Evolutionary conservation across 2,113 vertebrate species (phyloP).

Genomic region (Scomber colias): DNA sequence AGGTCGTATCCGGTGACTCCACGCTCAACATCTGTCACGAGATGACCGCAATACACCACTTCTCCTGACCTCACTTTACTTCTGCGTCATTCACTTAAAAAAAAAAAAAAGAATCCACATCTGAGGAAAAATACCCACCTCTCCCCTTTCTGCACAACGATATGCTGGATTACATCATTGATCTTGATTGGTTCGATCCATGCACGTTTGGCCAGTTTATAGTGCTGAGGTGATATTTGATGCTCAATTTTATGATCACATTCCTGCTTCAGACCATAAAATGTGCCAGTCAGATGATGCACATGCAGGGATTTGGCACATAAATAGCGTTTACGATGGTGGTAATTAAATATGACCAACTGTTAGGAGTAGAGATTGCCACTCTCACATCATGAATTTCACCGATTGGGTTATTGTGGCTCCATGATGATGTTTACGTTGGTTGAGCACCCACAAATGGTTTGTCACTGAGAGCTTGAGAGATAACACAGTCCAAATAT

Average conservation of each 20-base stretch:
- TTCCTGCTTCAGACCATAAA: conserved; percentile 46
- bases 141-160: background rate
- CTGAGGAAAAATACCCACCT: background rate
- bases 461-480: conserved; percentile 30
- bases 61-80: background rate
- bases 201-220: background rate
- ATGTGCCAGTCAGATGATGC: background rate
- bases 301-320: conserved; percentile 5
- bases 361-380: conserved; percentile 19
- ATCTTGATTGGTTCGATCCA: background rate
- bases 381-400: background rate
- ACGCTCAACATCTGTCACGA: too few relatives aligned
- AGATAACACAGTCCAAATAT: conserved; percentile 63
- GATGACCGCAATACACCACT: background rate
- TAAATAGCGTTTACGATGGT: conserved; percentile 40
- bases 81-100: background rate
- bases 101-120: background rate
- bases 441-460: conserved; percentile 35
- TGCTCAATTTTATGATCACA: conserved; percentile 35
- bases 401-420: conserved; percentile 10
- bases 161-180: background rate
- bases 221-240: background rate
- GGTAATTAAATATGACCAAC: conserved; percentile 29
- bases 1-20: background rate
- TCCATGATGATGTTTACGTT: conserved; percentile 42